phyloP scores from a whole-genome alignment of 2,113 vertebrate genomes.

The Falcunculus frontatus region DNA sequence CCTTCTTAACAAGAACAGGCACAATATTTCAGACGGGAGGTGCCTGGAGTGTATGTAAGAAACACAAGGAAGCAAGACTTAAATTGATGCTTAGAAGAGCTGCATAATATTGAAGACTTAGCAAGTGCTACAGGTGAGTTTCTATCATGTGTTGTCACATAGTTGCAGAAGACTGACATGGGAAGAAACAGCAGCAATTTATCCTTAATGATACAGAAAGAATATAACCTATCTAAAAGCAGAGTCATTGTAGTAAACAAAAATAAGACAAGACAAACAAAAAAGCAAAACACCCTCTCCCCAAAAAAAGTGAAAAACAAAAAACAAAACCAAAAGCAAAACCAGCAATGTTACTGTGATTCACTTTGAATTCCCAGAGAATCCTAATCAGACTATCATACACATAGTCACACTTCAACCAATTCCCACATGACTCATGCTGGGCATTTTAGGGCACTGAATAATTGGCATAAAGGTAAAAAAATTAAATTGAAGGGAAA shows the following conservation, averaged over 20 bases:
- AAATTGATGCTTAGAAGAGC: neutral
- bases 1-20: neutral
- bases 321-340: neutral
- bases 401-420: neutral
- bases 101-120: neutral
- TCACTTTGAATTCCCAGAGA: neutral
- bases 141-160: neutral
- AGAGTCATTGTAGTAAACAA: neutral
- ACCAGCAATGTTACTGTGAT: neutral
- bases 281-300: fast-evolving
- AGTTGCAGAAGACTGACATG: neutral
- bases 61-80: neutral
- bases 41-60: neutral
- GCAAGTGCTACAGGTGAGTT: neutral
- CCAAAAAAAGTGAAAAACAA: fast-evolving
- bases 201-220: neutral
- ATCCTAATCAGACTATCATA: neutral
- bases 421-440: neutral
- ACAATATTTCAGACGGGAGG: neutral
- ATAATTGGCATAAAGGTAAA: neutral
- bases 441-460: neutral
- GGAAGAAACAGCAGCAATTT: neutral
- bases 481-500: neutral
- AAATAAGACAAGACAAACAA: neutral
- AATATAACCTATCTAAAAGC: neutral